A percentile compares a stretch with the other conserved stretches of the same genome.
Conservation (phyloP, 2,888 invertebrate genomes). For the Apomyelois bistriatella region DNA sequence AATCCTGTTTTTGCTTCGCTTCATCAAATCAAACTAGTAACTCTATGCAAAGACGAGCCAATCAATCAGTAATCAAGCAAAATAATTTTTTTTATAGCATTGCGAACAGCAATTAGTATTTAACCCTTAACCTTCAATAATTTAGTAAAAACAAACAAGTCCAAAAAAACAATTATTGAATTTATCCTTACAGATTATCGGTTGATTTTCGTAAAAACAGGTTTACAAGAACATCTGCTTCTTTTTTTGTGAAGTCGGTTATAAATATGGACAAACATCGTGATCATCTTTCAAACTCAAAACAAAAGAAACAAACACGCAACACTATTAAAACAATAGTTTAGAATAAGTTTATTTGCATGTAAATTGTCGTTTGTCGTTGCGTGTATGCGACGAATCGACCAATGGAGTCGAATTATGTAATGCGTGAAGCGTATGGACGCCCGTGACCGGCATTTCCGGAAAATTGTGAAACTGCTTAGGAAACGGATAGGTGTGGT, state of each 20-base stretch:
- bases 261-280: background rate
- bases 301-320: background rate
- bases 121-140: too few relatives aligned
- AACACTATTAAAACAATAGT: constrained; percentile 8
- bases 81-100: too few relatives aligned
- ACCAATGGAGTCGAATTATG: background rate
- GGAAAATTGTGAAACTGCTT: constrained; percentile 9
- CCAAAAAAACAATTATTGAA: too few relatives aligned
- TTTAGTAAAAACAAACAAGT: too few relatives aligned
- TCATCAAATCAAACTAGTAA: background rate
- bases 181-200: too few relatives aligned
- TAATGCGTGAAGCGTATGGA: background rate
- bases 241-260: background rate
- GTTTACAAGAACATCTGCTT: too few relatives aligned
- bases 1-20: background rate
- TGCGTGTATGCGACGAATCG: constrained; percentile 1
- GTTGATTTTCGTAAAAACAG: too few relatives aligned
- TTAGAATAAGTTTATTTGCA: constrained; percentile 25
- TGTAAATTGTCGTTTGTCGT: constrained; percentile 21
- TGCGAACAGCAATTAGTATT: too few relatives aligned
- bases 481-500: background rate
- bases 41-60: too few relatives aligned
- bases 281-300: background rate
- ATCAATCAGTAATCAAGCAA: too few relatives aligned
- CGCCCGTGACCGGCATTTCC: constrained; percentile 7